Evolutionary conservation across 2,888 invertebrate genomes (phyloP).

Genomic region (Zeuzera pyrina): DNA sequence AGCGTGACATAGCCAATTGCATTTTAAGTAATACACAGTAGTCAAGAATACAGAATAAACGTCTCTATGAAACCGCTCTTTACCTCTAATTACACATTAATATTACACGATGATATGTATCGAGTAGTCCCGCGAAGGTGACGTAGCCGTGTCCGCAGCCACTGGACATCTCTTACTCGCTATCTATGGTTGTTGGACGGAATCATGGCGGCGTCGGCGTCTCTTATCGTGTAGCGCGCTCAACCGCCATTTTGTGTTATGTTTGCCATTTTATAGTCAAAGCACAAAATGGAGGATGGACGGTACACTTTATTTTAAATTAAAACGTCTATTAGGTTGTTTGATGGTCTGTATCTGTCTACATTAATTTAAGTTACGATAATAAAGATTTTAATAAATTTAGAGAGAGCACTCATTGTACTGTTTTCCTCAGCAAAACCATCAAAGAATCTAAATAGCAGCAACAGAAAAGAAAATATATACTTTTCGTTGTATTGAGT

Average conservation of each 20-base stretch:
- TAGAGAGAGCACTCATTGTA: slow-evolving; percentile 11
- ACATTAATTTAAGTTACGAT: too few relatives aligned
- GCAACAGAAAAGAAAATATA: slow-evolving; percentile 45
- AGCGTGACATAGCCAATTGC: slow-evolving; percentile 69
- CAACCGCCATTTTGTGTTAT: slow-evolving; percentile 14
- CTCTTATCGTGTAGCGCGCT: slow-evolving; percentile 22
- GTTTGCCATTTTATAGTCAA: too few relatives aligned
- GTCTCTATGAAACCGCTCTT: slow-evolving; percentile 72
- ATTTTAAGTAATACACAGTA: slow-evolving; percentile 48
- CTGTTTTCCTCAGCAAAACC: slow-evolving; percentile 18
- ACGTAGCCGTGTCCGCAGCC: slow-evolving; percentile 72
- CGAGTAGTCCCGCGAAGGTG: slow-evolving; percentile 78
- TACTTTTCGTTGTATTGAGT: slow-evolving; percentile 64
- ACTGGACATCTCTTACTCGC: slow-evolving; percentile 74
- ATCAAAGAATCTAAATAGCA: slow-evolving; percentile 25
- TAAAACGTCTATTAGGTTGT: too few relatives aligned
- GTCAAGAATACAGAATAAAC: slow-evolving; percentile 70
- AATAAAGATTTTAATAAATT: too few relatives aligned
- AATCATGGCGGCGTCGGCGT: slow-evolving; percentile 67
- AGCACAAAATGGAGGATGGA: slow-evolving; percentile 23
- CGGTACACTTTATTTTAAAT: background rate
- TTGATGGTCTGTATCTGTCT: too few relatives aligned
- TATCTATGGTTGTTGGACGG: slow-evolving; percentile 74
- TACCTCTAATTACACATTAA: slow-evolving; percentile 72
- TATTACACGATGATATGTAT: slow-evolving; percentile 82